Base-by-base conservation (phyloP, 2,113 vertebrate genomes). In the Phylloscopus trochiloides region DNA sequence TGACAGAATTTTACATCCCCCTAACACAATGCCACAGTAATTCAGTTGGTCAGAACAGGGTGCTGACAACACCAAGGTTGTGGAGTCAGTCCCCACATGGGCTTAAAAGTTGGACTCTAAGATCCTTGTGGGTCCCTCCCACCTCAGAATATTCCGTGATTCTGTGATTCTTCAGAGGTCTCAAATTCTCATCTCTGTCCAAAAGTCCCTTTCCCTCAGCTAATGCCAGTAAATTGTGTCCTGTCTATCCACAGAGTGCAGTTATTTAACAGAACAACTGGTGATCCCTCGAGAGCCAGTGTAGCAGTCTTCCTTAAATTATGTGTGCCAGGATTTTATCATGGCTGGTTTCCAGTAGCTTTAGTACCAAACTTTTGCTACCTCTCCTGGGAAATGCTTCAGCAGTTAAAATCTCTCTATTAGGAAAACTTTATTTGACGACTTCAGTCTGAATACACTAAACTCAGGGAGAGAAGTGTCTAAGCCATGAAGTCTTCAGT, bases 21-120 rank as follows among this genome's bases (percentile, higher is more conserved):
- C 12, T 7, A 3, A 11, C 18, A 28, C 9, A 40, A 32, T 34
- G 14, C 14, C 32, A 40, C 6, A 11, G 9, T 2, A 28, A 38
- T 26, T 38, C 22, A 22, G 45, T 1, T 32, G 18, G 32, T 51
- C 54, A 68, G 45, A 52, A 24, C 32, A 52, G 38, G 54, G 28
- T 28, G 54, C 22, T 68, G 61, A 5, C 20, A 17, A 6, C 52
- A 32, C 45, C 45, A 15, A 36, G 32, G 9, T 1, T 45, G 18
- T 13, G 38, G 54, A 51, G 14, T 36, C 54, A 15, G 28, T 28
- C 52, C 62, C 26, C 72, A 32, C 32, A 8, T 17, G 34, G 31
- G 6, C 43, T 58, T 14, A 3, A 43, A 32, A 4, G 14, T 0
- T 43, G 17, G 45, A 28, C 54, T 38, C 3, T 0, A 59, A 45